Conservation (phyloP, 2,888 invertebrate species). For the Zygothrica quintamaculata region DNA sequence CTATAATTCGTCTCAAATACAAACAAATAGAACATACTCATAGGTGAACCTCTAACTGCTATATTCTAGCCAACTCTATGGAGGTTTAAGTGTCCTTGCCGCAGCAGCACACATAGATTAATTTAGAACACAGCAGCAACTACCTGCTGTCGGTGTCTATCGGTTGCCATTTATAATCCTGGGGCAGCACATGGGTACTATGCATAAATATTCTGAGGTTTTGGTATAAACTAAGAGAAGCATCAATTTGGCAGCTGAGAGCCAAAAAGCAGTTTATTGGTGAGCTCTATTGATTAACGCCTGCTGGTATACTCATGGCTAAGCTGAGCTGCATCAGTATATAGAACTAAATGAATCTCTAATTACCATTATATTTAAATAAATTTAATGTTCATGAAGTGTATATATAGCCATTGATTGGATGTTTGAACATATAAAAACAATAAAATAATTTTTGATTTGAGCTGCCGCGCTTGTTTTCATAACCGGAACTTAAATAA, state of each 20-base stretch:
- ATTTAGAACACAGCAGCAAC: conserved; percentile 10
- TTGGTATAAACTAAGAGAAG: too few species aligned
- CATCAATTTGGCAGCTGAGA: not conserved
- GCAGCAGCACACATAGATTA: conserved; percentile 49
- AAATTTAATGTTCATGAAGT: too few species aligned
- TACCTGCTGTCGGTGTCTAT: conserved; percentile 27
- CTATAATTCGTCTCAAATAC: not conserved
- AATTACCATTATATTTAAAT: too few species aligned
- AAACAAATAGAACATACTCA: conserved; percentile 26
- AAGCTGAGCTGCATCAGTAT: too few species aligned
- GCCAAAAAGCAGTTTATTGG: not conserved
- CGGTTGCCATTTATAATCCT: conserved; percentile 66
- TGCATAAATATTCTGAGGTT: conserved; percentile 23
- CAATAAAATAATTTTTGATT: conserved; percentile 43
- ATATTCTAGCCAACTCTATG: conserved; percentile 9
- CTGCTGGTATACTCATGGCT: too few species aligned
- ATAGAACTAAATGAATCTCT: too few species aligned
- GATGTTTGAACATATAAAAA: too few species aligned
- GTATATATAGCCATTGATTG: too few species aligned
- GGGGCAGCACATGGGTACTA: conserved; percentile 47
- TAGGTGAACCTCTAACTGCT: conserved; percentile 9
- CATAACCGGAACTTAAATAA: conserved; percentile 42
- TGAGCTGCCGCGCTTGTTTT: conserved; percentile 9
- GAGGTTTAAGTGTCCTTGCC: conserved; percentile 25
- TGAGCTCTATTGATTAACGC: too few species aligned